Evolutionary conservation across 2,797 vertebrate genomes (phyloP).

Genomic region (Falco columbarius): DNA sequence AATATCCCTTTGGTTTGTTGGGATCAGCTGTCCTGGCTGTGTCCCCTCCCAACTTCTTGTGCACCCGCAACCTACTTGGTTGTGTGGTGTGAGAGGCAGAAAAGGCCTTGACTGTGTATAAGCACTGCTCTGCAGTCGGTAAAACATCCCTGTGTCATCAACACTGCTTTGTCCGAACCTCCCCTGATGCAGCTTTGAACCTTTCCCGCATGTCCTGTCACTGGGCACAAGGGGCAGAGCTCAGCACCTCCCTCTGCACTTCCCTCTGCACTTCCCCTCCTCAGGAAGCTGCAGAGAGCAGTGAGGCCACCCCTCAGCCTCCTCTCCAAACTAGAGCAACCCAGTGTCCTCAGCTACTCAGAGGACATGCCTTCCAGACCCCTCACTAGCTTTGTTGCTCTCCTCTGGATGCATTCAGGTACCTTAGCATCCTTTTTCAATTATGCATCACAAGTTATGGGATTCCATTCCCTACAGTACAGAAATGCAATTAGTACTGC

Average conservation of each 20-base stretch:
- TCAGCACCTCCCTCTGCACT: not conserved
- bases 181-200: not conserved
- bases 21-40: not conserved
- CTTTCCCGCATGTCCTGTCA: not conserved
- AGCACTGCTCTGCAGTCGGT: not conserved
- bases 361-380: not conserved
- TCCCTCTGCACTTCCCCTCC: not conserved
- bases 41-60: not conserved
- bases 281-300: not conserved
- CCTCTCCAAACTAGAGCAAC: not conserved
- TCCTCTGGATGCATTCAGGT: not conserved
- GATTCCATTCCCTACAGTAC: not conserved
- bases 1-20: not conserved
- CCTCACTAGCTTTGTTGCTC: not conserved
- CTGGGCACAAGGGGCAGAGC: not conserved
- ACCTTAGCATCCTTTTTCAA: not conserved
- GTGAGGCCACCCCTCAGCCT: not conserved
- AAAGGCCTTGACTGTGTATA: not conserved
- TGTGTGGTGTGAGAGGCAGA: not conserved
- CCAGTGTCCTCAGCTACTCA: not conserved
- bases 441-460: not conserved
- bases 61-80: not conserved
- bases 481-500: not conserved
- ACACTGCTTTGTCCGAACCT: not conserved
- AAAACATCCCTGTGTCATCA: not conserved